Base-by-base conservation (phyloP, 2,797 vertebrate genomes). In the Pseudomugil tenellus region DNA sequence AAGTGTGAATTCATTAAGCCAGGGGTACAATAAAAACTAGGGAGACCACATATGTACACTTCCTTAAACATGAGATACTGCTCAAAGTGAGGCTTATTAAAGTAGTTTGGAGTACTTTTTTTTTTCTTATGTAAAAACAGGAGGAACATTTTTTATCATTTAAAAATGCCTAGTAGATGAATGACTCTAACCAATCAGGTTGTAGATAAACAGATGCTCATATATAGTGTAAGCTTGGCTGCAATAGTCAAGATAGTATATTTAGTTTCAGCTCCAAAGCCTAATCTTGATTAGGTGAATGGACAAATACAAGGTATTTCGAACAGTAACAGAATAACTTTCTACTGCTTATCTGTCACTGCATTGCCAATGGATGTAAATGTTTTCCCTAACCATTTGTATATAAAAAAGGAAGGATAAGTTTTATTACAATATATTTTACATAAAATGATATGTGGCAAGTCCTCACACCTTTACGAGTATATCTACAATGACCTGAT, bases 1-100 rank as follows among this genome's bases (percentile, higher is more conserved):
- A 11, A 53, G 37, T 55, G 46, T 63, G 63, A 49, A 72, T 39
- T 41, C 29, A 68, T 67, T 55, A 37, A 72, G 21, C 54, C 39
- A 66, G 53, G n/a, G 29, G 23, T 51, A 29, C 6, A 48, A 58
- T n/a, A 26, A 35, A 72, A 64, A 57, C 39, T 21, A 56, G 23
- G 25, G 61, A 21, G 17, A 34, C 9, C 3, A 25, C 8, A 46
- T 19, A 10, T 46, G 43, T 3, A 21, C 41, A 43, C 17, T 43
- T n/a, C 6, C 41, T 43, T 6, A 2, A 43, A 43, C 19, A 46
- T 46, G 2, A 43, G 41, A 46, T 46, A 21, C n/a, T 46, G 21
- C n/a, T 19, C 2, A 10, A 46, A 46, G 8, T 2, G 41, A n/a
- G 7, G 19, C 19, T 46, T 46, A 17, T 21, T 21, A 17, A 35